phyloP scores from a whole-genome alignment of 2,113 vertebrate species.

The Eolophus roseicapilla region DNA sequence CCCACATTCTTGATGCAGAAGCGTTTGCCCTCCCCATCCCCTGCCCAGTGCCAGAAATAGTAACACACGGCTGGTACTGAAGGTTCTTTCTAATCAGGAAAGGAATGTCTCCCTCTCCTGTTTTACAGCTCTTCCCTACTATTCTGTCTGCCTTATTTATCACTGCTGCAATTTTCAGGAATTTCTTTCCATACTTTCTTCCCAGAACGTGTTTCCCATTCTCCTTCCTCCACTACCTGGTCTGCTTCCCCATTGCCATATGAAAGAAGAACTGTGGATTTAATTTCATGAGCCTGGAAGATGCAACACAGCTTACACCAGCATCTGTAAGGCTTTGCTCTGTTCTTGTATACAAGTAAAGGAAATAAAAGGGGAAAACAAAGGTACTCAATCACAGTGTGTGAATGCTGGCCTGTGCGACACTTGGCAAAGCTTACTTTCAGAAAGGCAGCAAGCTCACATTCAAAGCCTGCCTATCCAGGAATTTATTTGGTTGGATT shows the following conservation, averaged over 20 bases:
- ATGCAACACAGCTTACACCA: background rate
- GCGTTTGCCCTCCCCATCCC: background rate
- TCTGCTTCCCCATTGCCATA: rapidly evolving
- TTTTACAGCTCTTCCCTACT: background rate
- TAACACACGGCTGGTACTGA: background rate
- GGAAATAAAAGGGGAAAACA: background rate
- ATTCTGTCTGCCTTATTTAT: background rate
- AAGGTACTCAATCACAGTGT: background rate
- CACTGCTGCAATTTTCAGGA: background rate
- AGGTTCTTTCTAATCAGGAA: background rate
- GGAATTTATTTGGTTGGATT: background rate
- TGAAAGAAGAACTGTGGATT: background rate
- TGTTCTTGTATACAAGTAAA: background rate
- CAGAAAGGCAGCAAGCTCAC: background rate
- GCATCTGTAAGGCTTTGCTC: background rate
- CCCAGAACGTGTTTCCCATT: background rate
- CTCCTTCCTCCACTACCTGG: background rate
- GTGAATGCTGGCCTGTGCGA: background rate
- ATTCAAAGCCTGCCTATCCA: background rate
- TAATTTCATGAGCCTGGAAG: background rate
- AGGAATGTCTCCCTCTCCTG: background rate
- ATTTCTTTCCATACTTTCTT: background rate
- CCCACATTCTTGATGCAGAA: background rate
- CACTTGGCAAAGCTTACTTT: background rate
- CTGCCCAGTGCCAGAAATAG: background rate